Base-by-base conservation (phyloP, 2,888 invertebrate genomes). In the Acronicta aceris region DNA sequence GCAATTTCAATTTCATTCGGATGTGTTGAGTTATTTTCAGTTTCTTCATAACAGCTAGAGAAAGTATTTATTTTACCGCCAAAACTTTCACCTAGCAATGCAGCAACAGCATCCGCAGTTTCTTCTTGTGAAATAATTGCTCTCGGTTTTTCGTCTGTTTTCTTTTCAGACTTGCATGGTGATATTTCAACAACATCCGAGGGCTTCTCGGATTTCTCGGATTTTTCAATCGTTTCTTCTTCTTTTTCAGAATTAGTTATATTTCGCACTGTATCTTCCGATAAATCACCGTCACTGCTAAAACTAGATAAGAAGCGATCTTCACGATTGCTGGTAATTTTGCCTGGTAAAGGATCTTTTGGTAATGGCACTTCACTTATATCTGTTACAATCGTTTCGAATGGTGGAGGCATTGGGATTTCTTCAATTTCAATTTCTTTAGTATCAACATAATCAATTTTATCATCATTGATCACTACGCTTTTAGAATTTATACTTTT, bases 91-190 rank as follows among this genome's bases (percentile, higher is more conserved):
- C 97, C 98, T 56, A 98, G 90, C 30, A 98, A 91, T 0, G 98
- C 98, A 9, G 98, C 98, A 0, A 98, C 98, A 0, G 98, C 98
- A 87, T 98, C 98, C 89, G 98, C 98, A 0, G 98, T 98, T 91
- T 98, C 98, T 92, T 98, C 98, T 89, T 98, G 98, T 0, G 98
- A 98, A 80, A 98, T 98, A 0, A 97, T 95, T 10, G 97, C 97
- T 49, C 98, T 95, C 0, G 97, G 97, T 82, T 97, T 98, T 81
- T 97, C 97, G 66, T 97, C 97, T 0, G 89, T 71, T 81, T 96
- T 96, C 52, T 96, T 96, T 9, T 95, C 95, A 4, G 92, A 74
- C 76, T 95, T 95, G 12, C 80, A 67, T 25, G 81, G 41, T 56
- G 82, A 78, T 13, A 79, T 59, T 53, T 92, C 92, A n/a, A 78